These are phyloP conservation scores for Elmis aenea DNA, from an alignment of 2,888 invertebrate genomes.

Conservation along the genomic window DNA sequence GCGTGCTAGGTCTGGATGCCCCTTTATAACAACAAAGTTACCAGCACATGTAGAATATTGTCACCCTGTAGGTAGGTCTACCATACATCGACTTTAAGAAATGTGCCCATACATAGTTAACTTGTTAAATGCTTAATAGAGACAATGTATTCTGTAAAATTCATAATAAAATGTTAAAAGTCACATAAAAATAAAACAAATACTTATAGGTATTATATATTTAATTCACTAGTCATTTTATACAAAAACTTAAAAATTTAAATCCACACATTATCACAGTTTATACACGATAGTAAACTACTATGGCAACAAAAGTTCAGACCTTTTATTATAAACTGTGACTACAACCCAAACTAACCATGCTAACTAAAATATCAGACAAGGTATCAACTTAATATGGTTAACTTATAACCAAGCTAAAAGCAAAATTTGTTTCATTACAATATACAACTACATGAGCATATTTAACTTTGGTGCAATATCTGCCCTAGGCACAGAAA, in stretches of 20 bases:
- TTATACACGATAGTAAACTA: slow-evolving; percentile 15
- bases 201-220: no score
- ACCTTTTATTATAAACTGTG: slow-evolving; percentile 16
- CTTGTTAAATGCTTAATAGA: no score
- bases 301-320: slow-evolving; percentile 3
- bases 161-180: no score
- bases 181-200: no score
- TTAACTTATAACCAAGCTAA: slow-evolving; percentile 4
- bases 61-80: no score
- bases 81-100: no score
- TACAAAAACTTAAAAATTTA: no score
- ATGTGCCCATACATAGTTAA: no score
- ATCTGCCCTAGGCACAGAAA: slow-evolving; percentile 9
- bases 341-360: slow-evolving; percentile 9
- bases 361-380: slow-evolving; percentile 1
- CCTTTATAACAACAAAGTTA: not conserved
- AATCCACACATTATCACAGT: slow-evolving; percentile 21
- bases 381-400: no score
- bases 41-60: not conserved
- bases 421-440: slow-evolving; percentile 9
- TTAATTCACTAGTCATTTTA: no score
- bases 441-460: slow-evolving; percentile 12
- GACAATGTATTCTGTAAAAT: no score
- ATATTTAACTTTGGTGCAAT: slow-evolving; percentile 21
- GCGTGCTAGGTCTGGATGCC: not conserved